Conservation (phyloP, 2,888 invertebrate species). For the Cryptus viduatorius region DNA sequence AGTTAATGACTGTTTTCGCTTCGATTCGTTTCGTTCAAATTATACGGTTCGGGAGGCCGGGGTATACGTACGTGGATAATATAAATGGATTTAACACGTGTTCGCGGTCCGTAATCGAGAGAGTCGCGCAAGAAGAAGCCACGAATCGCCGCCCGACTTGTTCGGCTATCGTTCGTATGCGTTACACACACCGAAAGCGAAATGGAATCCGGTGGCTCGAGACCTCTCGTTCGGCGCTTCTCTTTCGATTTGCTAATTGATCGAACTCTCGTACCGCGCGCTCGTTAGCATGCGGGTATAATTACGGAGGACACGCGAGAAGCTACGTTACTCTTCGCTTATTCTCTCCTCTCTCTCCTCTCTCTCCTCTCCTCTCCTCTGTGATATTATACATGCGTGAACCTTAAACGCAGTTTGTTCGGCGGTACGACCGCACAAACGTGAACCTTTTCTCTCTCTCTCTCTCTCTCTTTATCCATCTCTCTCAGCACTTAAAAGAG, state of each 20-base stretch:
- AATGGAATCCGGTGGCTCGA: conserved; percentile 58
- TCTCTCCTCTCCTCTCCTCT: too few relatives aligned
- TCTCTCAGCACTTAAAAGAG: conserved; percentile 26
- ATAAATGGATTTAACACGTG: conserved; percentile 66
- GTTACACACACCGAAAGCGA: conserved; percentile 57
- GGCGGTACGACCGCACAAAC: conserved; percentile 4
- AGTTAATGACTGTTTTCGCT: conserved; percentile 58
- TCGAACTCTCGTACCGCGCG: conserved; percentile 56
- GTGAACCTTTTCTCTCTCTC: neutral
- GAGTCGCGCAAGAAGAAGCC: conserved; percentile 1
- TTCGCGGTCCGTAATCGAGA: conserved; percentile 32
- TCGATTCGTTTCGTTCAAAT: conserved; percentile 48
- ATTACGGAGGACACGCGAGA: conserved; percentile 66
- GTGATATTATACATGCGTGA: conserved; percentile 29
- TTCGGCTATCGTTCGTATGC: neutral
- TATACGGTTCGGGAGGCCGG: conserved; percentile 29
- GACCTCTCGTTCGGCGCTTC: conserved; percentile 33
- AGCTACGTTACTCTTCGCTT: conserved; percentile 22
- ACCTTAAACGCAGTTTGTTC: conserved; percentile 48
- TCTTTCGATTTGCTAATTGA: conserved; percentile 66
- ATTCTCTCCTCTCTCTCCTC: neutral
- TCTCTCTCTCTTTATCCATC: neutral
- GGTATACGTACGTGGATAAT: conserved; percentile 47
- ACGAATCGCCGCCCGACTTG: neutral
- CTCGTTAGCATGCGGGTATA: conserved; percentile 67